Evolutionary conservation across 2,888 invertebrate genomes (phyloP), one percentile per base, ranked within the genome.

Genomic region (Oeneis ivallda): DNA sequence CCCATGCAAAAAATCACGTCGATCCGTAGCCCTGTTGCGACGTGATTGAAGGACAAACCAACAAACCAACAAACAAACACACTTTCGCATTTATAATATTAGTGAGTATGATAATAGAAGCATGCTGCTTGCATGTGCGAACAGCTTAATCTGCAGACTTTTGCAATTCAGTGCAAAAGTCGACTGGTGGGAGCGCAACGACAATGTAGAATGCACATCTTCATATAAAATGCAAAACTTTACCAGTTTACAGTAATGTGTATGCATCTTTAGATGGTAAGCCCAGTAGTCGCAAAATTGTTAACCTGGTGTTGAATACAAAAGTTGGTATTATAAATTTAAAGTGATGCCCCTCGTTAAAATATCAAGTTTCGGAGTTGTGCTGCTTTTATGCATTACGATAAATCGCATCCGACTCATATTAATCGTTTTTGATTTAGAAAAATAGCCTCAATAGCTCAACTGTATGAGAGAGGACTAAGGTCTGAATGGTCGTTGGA

Each of bases 241-340:
- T 17, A 8, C 15, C 19, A 19, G 9, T 10, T 4, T 15, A 19
- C 49, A 9, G 17, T 8, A 19, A 19, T 26, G 19, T 50, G 49
- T 50, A 11, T 26, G 26, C 49, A 11, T 19, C 10, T 19, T 19
- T 50, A 50, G 11, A 6, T 26, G 2, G 53, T 62, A 53, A 61
- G 19, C 11, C 62, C 63, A 67, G 70, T 69, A 66, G 68, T 67
- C 70, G 66, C 73, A 70, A 74, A 76, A 77, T 85, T 86, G 84
- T 83, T 82, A 78, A 78, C 76, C 75, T 84, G 82, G 86, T 85
- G 85, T 84, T 82, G 89, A 86, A 89, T 89, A 87, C 87, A 85
- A 87, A 81, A 86, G 85, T 82, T 78, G 71, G 76, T 77, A 89
- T 89, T 89, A 88, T 89, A 90, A 87, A 85, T 89, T 90, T 90